Percentiles rank a stretch among this genome's conserved stretches.
phyloP scores from a whole-genome alignment of 35 echinoderm and acorn worm species.

The Diadema setosum region DNA sequence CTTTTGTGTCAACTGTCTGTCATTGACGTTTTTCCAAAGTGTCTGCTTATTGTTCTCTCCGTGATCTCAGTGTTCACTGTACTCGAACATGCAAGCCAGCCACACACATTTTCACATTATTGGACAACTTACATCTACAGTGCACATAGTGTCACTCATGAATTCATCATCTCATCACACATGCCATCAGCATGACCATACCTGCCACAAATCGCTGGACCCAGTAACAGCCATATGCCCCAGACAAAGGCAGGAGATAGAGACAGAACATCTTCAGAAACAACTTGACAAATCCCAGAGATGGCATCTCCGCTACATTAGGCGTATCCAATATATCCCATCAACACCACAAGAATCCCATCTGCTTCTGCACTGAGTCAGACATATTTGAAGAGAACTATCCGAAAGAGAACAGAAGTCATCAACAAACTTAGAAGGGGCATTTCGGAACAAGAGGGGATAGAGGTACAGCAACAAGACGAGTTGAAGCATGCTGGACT shows the following conservation, averaged over 20 bases:
- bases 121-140: not conserved
- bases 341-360: not conserved
- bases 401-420: not conserved
- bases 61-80: not conserved
- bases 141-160: not conserved
- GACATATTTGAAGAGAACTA: not conserved
- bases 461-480: not conserved
- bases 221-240: too few species aligned
- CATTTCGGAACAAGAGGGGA: not conserved
- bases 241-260: too few species aligned
- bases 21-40: not conserved
- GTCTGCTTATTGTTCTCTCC: not conserved
- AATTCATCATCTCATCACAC: too few species aligned
- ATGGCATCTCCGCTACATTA: too few species aligned
- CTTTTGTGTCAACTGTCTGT: not conserved
- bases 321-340: too few species aligned
- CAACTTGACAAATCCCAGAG: too few species aligned
- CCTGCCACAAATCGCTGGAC: too few species aligned
- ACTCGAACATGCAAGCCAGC: not conserved
- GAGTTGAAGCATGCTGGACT: not conserved
- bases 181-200: too few species aligned
- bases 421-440: not conserved
- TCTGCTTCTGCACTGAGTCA: not conserved
- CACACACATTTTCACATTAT: not conserved
- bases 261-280: too few species aligned